These are phyloP conservation scores for Xestia rhomboidea DNA, from an alignment of 2,888 invertebrate genomes.

Conservation along the genomic window DNA sequence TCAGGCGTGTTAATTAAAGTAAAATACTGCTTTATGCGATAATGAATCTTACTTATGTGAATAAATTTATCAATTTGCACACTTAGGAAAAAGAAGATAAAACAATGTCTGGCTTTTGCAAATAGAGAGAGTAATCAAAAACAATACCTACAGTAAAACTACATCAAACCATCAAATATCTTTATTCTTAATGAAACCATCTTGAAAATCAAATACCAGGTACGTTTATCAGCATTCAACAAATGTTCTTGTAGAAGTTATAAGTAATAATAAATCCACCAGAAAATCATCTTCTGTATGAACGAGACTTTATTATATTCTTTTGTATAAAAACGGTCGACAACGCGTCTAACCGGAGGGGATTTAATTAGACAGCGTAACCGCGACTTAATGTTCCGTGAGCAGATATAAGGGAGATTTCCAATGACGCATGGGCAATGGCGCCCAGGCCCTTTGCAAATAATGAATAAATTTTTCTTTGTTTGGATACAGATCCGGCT, in stretches of 20 bases:
- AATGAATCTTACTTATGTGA: not conserved
- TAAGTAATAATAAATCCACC: constrained; percentile 26
- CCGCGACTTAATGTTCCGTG: constrained; percentile 84
- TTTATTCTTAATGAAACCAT: too few relatives aligned
- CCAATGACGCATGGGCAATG: constrained; percentile 73
- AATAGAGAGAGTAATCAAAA: too few relatives aligned
- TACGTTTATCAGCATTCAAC: not conserved
- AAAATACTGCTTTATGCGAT: not conserved
- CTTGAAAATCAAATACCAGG: constrained; percentile 11
- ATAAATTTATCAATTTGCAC: not conserved
- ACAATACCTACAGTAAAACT: not conserved
- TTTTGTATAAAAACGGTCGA: constrained; percentile 76
- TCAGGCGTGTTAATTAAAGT: not conserved
- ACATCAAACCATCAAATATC: not conserved
- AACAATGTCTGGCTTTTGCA: not conserved
- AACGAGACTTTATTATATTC: constrained; percentile 71
- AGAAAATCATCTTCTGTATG: constrained; percentile 54
- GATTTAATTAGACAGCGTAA: constrained; percentile 86
- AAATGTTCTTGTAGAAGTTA: not conserved
- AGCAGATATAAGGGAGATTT: constrained; percentile 83
- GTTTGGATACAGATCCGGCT: constrained; percentile 22
- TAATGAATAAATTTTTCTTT: constrained; percentile 60
- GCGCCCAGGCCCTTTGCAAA: constrained; percentile 53
- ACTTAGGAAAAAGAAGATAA: not conserved
- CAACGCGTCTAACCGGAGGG: constrained; percentile 77